phyloP scores from a whole-genome alignment of 2,888 invertebrate genomes.

The Lasioglossum zephyrum region DNA sequence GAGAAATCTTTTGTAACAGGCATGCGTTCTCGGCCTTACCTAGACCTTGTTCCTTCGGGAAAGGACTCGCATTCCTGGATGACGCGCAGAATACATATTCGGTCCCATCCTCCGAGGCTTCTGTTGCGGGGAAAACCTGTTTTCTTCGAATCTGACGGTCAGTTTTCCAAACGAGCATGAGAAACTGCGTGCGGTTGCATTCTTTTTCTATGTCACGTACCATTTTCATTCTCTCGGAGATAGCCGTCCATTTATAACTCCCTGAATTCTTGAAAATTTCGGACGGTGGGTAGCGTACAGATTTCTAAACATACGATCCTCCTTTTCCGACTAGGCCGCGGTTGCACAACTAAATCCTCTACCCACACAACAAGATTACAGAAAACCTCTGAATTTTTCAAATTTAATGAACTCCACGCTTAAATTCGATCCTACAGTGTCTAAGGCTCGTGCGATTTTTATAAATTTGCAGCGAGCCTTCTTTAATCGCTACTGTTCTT shows the following conservation, averaged over 20 bases:
- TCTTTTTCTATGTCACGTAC: slow-evolving; percentile 15
- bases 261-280: slow-evolving; percentile 6
- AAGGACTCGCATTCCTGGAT: slow-evolving; percentile 56
- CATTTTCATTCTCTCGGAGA: background rate
- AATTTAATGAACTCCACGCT: background rate
- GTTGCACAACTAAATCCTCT: background rate
- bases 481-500: background rate
- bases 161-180: slow-evolving; percentile 51
- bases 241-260: background rate
- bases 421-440: background rate
- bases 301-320: background rate
- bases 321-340: background rate
- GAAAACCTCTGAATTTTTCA: background rate
- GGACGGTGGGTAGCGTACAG: background rate
- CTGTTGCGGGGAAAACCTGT: slow-evolving; percentile 57
- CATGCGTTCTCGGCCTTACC: slow-evolving; percentile 10
- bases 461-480: background rate
- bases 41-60: slow-evolving; percentile 33
- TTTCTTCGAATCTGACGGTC: slow-evolving; percentile 47
- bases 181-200: slow-evolving; percentile 12
- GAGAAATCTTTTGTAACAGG: slow-evolving; percentile 27
- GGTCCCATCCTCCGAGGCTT: slow-evolving; percentile 23
- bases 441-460: background rate
- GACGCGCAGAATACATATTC: slow-evolving; percentile 51
- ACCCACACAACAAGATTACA: background rate